These are phyloP conservation scores for Lycopodina hypogea DNA, from an alignment of 37 sponge, comb jelly and placozoan genomes.

Conservation along the genomic window DNA sequence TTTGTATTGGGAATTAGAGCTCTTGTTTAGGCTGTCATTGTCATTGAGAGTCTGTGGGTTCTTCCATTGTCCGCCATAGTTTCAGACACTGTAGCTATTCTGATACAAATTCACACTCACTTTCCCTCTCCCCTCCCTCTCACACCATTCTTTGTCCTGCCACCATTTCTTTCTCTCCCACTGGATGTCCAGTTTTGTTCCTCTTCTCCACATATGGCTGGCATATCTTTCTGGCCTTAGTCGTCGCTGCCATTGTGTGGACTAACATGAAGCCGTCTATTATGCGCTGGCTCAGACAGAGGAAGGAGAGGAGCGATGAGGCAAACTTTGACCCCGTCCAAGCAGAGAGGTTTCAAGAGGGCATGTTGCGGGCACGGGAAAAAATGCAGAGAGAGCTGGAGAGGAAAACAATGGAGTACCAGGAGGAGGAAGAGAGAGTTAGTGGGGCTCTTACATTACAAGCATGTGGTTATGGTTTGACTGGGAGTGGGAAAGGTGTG, in stretches of 20 bases:
- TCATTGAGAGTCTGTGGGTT: no score
- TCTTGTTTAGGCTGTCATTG: no score
- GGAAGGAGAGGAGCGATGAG: conserved; percentile 31
- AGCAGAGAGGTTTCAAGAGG: conserved; percentile 55
- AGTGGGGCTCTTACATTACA: background rate
- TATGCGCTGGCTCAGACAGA: conserved; percentile 25
- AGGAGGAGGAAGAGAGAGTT: conserved; percentile 29
- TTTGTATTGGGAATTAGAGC: no score
- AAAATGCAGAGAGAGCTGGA: conserved; percentile 51
- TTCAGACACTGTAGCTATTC: no score
- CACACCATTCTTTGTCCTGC: no score
- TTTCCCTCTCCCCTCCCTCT: no score
- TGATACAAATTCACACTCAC: no score
- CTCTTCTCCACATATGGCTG: conserved; percentile 43
- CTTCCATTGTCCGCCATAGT: no score
- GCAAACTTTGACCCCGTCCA: conserved; percentile 59
- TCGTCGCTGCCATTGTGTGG: conserved; percentile 32
- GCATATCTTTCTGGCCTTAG: conserved; percentile 23
- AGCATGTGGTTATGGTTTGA: background rate
- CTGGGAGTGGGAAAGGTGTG: background rate
- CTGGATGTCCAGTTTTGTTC: conserved; percentile 4
- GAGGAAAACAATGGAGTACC: conserved; percentile 26
- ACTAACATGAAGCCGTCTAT: conserved; percentile 16
- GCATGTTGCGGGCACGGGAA: conserved; percentile 46
- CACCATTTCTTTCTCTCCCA: background rate